Base-by-base conservation (phyloP, 2,888 invertebrate species). In the Agrenia bidenticulata region DNA sequence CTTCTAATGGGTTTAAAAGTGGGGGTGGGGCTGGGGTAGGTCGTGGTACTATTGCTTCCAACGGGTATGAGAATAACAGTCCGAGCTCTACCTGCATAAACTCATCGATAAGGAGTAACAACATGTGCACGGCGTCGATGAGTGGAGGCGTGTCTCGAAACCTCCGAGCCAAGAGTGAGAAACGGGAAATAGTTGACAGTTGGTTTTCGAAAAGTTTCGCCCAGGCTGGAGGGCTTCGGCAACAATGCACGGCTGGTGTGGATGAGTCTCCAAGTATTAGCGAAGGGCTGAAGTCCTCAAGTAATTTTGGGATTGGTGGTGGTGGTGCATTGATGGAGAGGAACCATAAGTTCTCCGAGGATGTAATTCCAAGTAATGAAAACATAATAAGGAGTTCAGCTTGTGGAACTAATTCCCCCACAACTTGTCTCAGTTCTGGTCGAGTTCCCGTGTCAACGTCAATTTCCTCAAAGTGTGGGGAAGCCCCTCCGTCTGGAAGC, bases 181-280 rank as follows among this genome's bases (percentile, higher is more conserved):
- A 72, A 57, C 61, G 72, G 61, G 67, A 72, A 54, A 61, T 70
- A 32, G 63, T 67, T n/a, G 67, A 65, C 57, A 72, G 68, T 53
- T 73, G 75, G 73, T 73, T 72, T 57, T 61, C 66, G 24, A 66
- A 70, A 51, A 73, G 67, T 66, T 73, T 72, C 56, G 60, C 39
- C 21, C 9, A 32, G 19, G 54, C 60, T 15, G 49, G 41, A 13
- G 55, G 51, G 13, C 51, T 51, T 24, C 13, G 45, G n/a, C 39
- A 39, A 11, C 39, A 7, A 11, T 39, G 39, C 45, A 5, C 19
- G 19, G n/a, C 9, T 5, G 45, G 4, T 45, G n/a, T 45, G 9
- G 19, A 45, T 15, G n/a, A 45, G 15, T 19, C 32, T 32, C 11
- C 5, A 7, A 32, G 11, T 32, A 32, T 7, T 32, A 32, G 11